phyloP scores from a whole-genome alignment of 2,888 invertebrate species.

The Pammene aurita region DNA sequence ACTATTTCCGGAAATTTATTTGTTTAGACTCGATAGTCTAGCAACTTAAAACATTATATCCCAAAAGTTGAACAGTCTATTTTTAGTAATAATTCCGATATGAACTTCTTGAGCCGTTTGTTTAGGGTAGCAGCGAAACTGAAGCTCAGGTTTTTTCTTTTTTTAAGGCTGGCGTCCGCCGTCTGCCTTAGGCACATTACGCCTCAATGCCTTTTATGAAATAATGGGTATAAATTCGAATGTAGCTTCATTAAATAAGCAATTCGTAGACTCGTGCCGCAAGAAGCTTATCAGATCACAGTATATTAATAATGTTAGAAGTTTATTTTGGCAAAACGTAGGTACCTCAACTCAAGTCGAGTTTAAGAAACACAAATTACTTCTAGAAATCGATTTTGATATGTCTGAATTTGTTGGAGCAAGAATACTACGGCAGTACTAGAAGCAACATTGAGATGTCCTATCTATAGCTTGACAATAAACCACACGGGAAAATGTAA shows the following conservation, averaged over 20 bases:
- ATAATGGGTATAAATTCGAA: conserved; percentile 10
- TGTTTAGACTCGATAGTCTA: background rate
- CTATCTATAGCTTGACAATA: too few species aligned
- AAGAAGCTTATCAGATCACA: conserved; percentile 14
- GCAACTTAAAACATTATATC: background rate
- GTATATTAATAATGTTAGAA: background rate
- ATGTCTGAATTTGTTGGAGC: too few species aligned
- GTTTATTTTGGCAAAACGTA: background rate
- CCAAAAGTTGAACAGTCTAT: background rate
- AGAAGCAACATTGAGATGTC: too few species aligned
- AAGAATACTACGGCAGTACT: too few species aligned
- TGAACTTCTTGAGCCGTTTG: background rate
- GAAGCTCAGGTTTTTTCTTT: conserved; percentile 2
- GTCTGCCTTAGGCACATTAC: conserved; percentile 7
- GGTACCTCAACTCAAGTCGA: background rate
- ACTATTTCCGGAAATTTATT: too few species aligned
- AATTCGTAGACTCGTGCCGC: conserved; percentile 7
- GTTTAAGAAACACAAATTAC: too few species aligned
- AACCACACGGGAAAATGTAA: too few species aligned
- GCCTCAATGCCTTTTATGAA: conserved; percentile 14
- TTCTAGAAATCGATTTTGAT: too few species aligned
- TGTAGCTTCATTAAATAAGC: conserved; percentile 12
- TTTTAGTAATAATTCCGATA: background rate
- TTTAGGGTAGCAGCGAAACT: conserved; percentile 10
- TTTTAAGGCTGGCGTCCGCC: background rate